phyloP scores from a whole-genome alignment of 2,113 vertebrate genomes.

The Dolichotis patagonum region DNA sequence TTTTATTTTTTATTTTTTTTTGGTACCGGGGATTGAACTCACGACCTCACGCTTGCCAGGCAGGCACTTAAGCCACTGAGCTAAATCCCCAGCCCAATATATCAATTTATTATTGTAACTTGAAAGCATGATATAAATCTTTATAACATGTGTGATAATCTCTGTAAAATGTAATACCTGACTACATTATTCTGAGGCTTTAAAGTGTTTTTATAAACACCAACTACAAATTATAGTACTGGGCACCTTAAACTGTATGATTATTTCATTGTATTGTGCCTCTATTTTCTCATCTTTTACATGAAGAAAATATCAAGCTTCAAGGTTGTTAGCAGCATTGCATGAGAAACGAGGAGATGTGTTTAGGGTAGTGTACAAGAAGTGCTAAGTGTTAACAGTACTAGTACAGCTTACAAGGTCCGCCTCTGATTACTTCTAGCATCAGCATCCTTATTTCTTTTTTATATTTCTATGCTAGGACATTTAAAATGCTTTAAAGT shows the following conservation, averaged over 20 bases:
- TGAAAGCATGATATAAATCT: neutral
- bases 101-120: neutral
- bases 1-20: too few relatives aligned
- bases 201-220: neutral
- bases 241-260: neutral
- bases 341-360: neutral
- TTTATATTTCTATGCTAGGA: neutral
- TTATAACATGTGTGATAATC: neutral
- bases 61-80: too few relatives aligned
- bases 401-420: neutral
- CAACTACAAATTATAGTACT: neutral
- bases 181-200: neutral
- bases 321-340: neutral
- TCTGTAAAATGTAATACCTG: neutral
- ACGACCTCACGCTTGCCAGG: too few relatives aligned
- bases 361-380: neutral
- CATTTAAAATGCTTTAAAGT: neutral
- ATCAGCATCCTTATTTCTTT: neutral
- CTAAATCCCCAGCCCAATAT: too few relatives aligned
- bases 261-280: neutral
- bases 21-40: too few relatives aligned
- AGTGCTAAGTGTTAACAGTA: neutral
- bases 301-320: neutral
- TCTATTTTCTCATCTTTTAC: slow-evolving; percentile 29
- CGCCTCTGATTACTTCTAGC: neutral